Base-by-base conservation (phyloP, 2,888 invertebrate species). In the Oscheius onirici region DNA sequence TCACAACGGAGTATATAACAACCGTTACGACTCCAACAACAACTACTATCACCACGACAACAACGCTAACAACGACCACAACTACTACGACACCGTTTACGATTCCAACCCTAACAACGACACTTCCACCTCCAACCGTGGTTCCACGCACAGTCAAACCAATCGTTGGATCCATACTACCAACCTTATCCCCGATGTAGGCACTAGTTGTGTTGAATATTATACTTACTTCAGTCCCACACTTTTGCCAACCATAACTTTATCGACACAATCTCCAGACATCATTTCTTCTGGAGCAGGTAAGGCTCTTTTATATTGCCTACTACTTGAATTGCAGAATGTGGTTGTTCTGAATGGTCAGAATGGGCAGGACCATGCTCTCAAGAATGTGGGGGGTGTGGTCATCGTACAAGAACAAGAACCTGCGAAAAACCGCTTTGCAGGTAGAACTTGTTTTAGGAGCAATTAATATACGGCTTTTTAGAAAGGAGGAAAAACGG, bases 361-460 rank as follows among this genome's bases (percentile, higher is more conserved):
- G 83, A 81, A 65, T 87, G 85, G 85, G 63, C 72, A 46, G 82
- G 79, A 5, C 68, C 72, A 20, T 87, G 87, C 69, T 74, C 81
- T 6, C 84, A 86, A 69, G 73, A 82, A 67, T 87, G 87, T 74
- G 87, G 87, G 41, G 87, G 87, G 3, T 87, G 87, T 70, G 87
- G 87, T 5, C 69, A 71, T 60, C 69, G 79, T 13, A 73, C 52
- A 20, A 71, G 87, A 51, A 77, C 61, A 5, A 57, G 87, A 68
- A 71, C 60, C 10, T 85, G 86, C 46, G 69, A 77, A n/a, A 79
- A 79, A 60, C 76, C 72, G 3, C 49, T 60, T 8, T 79, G 79
- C 73, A 69, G 79, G 79, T 78, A 40, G 5, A 28, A 46, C 2
- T 24, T 34, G 20, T 28, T 57, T 10, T 15, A 13, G 11, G 8